These are phyloP conservation scores for Adelognathus sp. DNA, from an alignment of 2,888 invertebrate species.

Conservation along the genomic window DNA sequence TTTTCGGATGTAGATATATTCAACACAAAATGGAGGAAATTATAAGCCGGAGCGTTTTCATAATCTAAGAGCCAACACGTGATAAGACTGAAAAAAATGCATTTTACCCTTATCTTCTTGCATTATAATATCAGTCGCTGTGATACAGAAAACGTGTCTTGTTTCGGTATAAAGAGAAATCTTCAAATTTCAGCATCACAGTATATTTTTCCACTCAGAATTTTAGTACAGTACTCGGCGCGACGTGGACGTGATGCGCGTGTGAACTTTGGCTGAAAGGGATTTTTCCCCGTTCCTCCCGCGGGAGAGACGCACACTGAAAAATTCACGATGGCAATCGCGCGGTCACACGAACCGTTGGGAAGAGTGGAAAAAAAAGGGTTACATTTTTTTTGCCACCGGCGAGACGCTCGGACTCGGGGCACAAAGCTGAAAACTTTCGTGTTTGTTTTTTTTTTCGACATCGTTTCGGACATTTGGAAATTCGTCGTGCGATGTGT, in stretches of 20 bases:
- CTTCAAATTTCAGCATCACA: no score
- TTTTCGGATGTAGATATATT: no score
- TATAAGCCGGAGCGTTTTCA: no score
- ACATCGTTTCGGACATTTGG: background rate
- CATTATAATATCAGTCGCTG: no score
- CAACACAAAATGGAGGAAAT: no score
- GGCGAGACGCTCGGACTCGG: background rate
- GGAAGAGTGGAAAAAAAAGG: constrained; percentile 44
- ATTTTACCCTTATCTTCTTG: no score
- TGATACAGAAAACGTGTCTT: no score
- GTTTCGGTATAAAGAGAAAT: no score
- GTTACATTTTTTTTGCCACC: constrained; percentile 41
- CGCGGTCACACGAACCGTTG: constrained; percentile 2
- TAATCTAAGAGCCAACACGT: no score
- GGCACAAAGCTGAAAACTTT: constrained; percentile 30
- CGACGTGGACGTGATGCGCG: background rate
- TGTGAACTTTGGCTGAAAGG: constrained; percentile 34
- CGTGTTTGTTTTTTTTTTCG: constrained; percentile 34
- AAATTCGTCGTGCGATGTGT: constrained; percentile 53
- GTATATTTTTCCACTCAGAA: background rate
- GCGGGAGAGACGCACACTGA: constrained; percentile 12
- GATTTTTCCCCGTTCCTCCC: background rate
- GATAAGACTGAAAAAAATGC: no score
- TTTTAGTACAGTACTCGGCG: background rate
- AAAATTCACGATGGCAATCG: constrained; percentile 28